Evolutionary conservation across 2,888 invertebrate species (phyloP).

Genomic region (Drosophila atroscutellata): DNA sequence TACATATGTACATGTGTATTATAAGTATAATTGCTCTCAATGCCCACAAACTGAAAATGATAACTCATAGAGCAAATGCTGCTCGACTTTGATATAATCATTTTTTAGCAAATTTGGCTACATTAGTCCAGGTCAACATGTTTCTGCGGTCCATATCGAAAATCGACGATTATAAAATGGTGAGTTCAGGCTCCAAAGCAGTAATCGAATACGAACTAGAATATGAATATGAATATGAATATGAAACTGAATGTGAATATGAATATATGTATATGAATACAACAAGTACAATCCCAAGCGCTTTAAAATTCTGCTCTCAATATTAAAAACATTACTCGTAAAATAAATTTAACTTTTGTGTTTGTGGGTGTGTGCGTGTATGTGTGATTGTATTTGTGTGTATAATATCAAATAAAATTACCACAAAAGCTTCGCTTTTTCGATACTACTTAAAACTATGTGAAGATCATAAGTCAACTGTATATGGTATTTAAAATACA

Average conservation of each 20-base stretch:
- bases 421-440: slow-evolving; percentile 47
- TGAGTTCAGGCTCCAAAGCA: slow-evolving; percentile 87
- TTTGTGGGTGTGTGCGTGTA: slow-evolving; percentile 14
- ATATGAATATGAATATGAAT: slow-evolving; percentile 38
- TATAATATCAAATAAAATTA: slow-evolving; percentile 30
- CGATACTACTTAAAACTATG: slow-evolving; percentile 20
- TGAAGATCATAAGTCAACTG: slow-evolving; percentile 29
- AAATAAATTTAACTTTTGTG: slow-evolving; percentile 23
- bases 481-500: slow-evolving; percentile 31
- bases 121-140: slow-evolving; percentile 96
- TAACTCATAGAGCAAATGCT: slow-evolving; percentile 37
- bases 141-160: slow-evolving; percentile 98
- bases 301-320: slow-evolving; percentile 47
- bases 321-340: slow-evolving; percentile 16
- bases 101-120: slow-evolving; percentile 91
- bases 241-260: slow-evolving; percentile 22
- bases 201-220: slow-evolving; percentile 16
- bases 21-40: slow-evolving; percentile 8
- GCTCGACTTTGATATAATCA: slow-evolving; percentile 62
- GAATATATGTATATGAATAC: slow-evolving; percentile 24
- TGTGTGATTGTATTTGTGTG: slow-evolving; percentile 15
- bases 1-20: background rate
- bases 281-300: slow-evolving; percentile 45
- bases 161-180: slow-evolving; percentile 99
- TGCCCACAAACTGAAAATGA: slow-evolving; percentile 16